phyloP scores from a whole-genome alignment of 2,888 invertebrate species.

The Mamestra brassicae region DNA sequence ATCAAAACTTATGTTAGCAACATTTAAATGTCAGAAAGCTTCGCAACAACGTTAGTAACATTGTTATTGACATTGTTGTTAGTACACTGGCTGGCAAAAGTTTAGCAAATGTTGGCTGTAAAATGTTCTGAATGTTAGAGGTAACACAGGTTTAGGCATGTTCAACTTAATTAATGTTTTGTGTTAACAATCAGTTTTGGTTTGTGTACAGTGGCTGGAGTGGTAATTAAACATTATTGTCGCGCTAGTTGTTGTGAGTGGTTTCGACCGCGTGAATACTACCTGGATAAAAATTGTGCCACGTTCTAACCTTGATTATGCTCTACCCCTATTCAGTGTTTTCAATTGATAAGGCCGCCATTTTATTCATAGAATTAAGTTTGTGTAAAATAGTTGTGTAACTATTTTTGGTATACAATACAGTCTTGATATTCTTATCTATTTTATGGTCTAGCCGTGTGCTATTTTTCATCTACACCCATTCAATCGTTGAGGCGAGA shows the following conservation, averaged over 20 bases:
- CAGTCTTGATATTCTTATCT: no score
- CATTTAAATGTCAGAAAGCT: conserved; percentile 16
- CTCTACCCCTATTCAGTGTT: no score
- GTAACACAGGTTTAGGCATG: conserved; percentile 1
- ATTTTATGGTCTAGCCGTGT: no score
- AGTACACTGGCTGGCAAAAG: conserved; percentile 4
- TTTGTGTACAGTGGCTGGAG: neutral
- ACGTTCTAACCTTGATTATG: no score
- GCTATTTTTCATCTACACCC: no score
- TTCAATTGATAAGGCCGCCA: no score
- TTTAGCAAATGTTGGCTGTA: conserved; percentile 22
- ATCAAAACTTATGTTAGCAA: neutral
- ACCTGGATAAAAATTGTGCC: no score
- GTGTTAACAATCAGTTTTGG: conserved; percentile 4
- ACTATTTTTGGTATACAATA: no score
- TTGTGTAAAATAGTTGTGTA: no score
- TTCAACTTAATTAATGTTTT: conserved; percentile 34
- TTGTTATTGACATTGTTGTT: conserved; percentile 24
- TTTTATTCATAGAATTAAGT: no score
- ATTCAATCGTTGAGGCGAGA: no score
- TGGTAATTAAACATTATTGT: neutral
- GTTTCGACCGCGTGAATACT: no score
- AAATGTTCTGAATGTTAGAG: conserved; percentile 29
- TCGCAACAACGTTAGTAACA: conserved; percentile 10
- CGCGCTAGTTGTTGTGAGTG: neutral